Evolutionary conservation across 2,113 vertebrate species (phyloP), one percentile per base, ranked within the genome.

Genomic region (Triplophysa tibetana): DNA sequence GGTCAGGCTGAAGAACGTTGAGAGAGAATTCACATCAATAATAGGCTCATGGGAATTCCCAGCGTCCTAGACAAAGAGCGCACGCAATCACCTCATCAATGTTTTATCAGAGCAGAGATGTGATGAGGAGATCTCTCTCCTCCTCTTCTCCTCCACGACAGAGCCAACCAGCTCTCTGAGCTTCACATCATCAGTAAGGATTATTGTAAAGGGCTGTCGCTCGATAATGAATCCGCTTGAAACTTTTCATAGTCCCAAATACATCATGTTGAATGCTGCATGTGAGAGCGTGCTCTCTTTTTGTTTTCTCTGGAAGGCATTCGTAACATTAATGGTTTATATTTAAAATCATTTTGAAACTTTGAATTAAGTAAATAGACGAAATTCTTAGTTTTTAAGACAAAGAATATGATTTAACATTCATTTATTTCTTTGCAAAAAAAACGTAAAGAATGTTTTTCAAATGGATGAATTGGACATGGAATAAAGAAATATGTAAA

Each of bases 81-180:
- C 77, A 50, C 79, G 77, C 77, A 70, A 81, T 84, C 75, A 78
- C 48, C 77, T 82, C 75, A 85, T 85, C 83, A 83, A 78, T 82
- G 77, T 80, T 83, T 87, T 73, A 87, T 83, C 82, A 82, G 50
- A 75, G 45, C 69, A 72, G 79, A 82, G 69, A 84, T 69, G 61
- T 77, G 79, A 86, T 73, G 72, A 73, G 80, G 29, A 81, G 65
- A 54, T 52, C 76, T 21, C n/a, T 79, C 63, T 75, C 26, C 63
- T 75, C 63, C 12, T 68, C 72, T 60, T 43, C 48, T 21, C 64
- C 33, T 17, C 69, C 68, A 58, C 21, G 21, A 48, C 62, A 67
- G 70, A 67, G 16, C 52, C 17, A 76, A 65, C 74, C 21, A 16
- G 50, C 24, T 52, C 43, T 65, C 60, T 16, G 24, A 33, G 45